Evolutionary conservation across 2,888 invertebrate genomes (phyloP).

Genomic region (Halictus quadricinctus): DNA sequence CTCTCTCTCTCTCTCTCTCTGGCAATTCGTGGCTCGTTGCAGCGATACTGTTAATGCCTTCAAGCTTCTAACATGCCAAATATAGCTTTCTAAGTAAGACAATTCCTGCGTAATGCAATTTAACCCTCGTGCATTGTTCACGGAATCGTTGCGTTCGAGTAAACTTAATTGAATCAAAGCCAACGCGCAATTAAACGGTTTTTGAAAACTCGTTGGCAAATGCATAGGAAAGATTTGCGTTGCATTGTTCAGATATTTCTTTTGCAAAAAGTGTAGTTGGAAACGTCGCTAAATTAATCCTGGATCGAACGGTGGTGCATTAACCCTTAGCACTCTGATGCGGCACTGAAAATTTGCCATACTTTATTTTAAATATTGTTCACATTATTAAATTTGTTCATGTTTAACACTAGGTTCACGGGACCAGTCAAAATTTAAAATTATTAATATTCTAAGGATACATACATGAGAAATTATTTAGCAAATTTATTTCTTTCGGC

Average conservation of each 20-base stretch:
- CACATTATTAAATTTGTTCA: too few species aligned
- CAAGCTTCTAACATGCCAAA: not conserved
- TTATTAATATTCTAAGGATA: too few species aligned
- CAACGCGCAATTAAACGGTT: not conserved
- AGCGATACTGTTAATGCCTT: not conserved
- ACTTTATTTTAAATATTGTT: too few species aligned
- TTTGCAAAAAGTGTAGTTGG: too few species aligned
- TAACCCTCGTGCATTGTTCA: not conserved
- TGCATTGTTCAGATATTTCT: not conserved
- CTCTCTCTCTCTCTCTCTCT: not conserved
- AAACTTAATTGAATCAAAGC: not conserved
- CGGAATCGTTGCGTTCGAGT: not conserved
- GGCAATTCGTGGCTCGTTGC: slow-evolving; percentile 58
- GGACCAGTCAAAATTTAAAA: too few species aligned
- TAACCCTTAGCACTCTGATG: too few species aligned
- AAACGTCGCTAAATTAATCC: too few species aligned
- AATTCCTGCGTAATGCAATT: not conserved
- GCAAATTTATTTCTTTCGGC: too few species aligned
- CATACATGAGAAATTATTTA: too few species aligned
- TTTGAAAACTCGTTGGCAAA: not conserved
- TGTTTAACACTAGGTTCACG: too few species aligned
- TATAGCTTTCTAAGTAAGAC: not conserved
- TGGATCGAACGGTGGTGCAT: too few species aligned
- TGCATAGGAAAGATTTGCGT: not conserved
- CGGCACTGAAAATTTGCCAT: too few species aligned